Evolutionary conservation across 2,888 invertebrate genomes (phyloP).

Genomic region (Slavum lentiscoides): DNA sequence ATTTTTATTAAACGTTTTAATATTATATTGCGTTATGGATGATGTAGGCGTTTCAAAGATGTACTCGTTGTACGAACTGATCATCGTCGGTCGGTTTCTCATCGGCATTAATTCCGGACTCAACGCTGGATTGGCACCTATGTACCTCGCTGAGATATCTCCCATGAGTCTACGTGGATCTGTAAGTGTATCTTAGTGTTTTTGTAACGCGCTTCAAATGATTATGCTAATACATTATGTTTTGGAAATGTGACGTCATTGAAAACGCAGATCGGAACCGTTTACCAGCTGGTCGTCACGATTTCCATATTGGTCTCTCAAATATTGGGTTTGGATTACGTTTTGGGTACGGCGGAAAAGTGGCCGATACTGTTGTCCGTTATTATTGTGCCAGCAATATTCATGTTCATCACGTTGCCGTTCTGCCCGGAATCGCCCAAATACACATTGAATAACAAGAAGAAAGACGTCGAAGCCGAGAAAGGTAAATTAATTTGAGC

Average conservation of each 20-base stretch:
- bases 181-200: slow-evolving; percentile 59
- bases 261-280: slow-evolving; percentile 69
- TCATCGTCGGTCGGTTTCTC: slow-evolving; percentile 75
- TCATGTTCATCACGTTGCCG: slow-evolving; percentile 88
- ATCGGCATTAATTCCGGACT: slow-evolving; percentile 82
- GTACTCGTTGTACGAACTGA: slow-evolving; percentile 73
- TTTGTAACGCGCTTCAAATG: neutral
- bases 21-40: slow-evolving; percentile 13
- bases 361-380: slow-evolving; percentile 78
- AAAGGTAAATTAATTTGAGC: slow-evolving; percentile 60
- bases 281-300: slow-evolving; percentile 86
- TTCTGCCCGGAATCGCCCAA: slow-evolving; percentile 95
- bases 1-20: neutral
- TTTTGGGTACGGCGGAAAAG: slow-evolving; percentile 65
- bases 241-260: too few species aligned
- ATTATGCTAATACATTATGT: too few species aligned
- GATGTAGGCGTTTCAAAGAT: slow-evolving; percentile 63
- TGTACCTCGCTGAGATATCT: slow-evolving; percentile 87
- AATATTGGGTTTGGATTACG: slow-evolving; percentile 71
- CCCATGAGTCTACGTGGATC: slow-evolving; percentile 81
- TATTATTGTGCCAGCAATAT: slow-evolving; percentile 77
- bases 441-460: slow-evolving; percentile 90
- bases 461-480: slow-evolving; percentile 87
- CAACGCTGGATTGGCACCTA: slow-evolving; percentile 83
- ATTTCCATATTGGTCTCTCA: slow-evolving; percentile 81